These are phyloP conservation scores for Lepisosteus osseus DNA, from an alignment of 2,113 vertebrate species.

Conservation along the genomic window DNA sequence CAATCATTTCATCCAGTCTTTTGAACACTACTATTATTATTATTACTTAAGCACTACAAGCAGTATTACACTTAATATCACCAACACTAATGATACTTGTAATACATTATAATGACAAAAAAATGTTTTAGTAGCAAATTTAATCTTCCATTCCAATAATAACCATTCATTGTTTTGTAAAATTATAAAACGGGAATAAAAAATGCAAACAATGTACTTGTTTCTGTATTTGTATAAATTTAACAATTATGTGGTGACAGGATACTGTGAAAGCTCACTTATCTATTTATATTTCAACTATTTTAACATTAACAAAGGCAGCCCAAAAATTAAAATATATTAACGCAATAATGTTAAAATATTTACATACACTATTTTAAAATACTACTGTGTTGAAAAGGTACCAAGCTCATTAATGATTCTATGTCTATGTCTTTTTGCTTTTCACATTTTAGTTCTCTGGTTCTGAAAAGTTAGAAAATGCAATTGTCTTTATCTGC, in stretches of 20 bases:
- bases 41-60: background rate
- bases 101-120: background rate
- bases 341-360: background rate
- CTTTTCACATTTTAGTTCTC: too few species aligned
- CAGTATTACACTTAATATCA: background rate
- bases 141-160: constrained; percentile 11
- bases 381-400: background rate
- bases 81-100: background rate
- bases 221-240: background rate
- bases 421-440: too few species aligned
- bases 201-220: constrained; percentile 1
- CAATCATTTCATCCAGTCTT: background rate
- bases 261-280: background rate
- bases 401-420: too few species aligned
- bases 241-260: background rate
- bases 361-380: background rate
- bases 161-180: constrained; percentile 3
- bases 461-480: too few species aligned
- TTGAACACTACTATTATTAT: background rate
- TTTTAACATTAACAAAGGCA: background rate
- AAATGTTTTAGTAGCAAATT: constrained; percentile 10
- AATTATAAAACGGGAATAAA: constrained; percentile 11
- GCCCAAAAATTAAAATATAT: background rate
- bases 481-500: too few species aligned
- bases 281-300: background rate